A percentile compares a stretch with the other conserved stretches of the same genome.
Evolutionary conservation across 53 echinoderm and acorn worm species (phyloP).

Genomic region (Zoroaster sp.): DNA sequence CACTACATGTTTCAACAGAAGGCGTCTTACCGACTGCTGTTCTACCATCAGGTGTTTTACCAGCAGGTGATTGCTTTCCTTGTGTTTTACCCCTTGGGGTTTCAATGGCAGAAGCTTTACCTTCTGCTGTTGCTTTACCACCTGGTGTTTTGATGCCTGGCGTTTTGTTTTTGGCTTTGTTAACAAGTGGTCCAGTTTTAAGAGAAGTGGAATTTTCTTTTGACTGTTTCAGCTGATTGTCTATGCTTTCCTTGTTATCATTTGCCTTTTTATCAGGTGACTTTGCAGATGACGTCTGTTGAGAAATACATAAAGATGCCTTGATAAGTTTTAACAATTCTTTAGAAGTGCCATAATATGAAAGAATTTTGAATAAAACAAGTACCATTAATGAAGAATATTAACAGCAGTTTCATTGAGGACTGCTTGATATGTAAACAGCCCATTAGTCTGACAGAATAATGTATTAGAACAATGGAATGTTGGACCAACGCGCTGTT

Average conservation of each 20-base stretch:
- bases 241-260: conserved; percentile 24
- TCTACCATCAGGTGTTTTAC: background rate
- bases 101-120: background rate
- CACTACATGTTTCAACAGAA: background rate
- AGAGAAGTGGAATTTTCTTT: background rate
- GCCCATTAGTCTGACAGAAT: too few species aligned
- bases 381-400: too few species aligned
- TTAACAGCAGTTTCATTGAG: too few species aligned
- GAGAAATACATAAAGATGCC: background rate
- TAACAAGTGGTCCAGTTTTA: background rate
- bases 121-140: background rate
- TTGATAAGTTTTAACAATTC: background rate
- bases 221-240: background rate
- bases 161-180: background rate
- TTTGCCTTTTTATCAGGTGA: background rate
- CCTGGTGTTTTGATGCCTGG: background rate
- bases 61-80: background rate
- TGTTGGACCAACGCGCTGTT: too few species aligned
- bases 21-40: background rate
- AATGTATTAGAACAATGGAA: too few species aligned
- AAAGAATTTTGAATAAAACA: too few species aligned
- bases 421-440: too few species aligned
- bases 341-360: background rate
- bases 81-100: background rate
- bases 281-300: background rate